Evolutionary conservation across 2,113 vertebrate species (phyloP), one percentile per base, ranked within the genome.

Genomic region (human (Homo sapiens)): DNA sequence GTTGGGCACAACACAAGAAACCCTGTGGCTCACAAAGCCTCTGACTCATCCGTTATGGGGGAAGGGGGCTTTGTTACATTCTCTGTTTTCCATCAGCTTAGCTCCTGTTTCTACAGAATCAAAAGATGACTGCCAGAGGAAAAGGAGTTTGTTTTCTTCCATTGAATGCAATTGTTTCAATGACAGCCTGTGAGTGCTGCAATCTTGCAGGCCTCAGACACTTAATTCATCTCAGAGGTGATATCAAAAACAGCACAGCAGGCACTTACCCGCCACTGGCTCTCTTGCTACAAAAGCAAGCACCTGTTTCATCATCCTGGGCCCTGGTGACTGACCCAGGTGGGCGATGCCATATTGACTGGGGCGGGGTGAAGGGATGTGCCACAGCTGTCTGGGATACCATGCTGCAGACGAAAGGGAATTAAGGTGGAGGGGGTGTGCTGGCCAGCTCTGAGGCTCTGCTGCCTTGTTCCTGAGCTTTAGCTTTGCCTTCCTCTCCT

Each of bases 71-170:
- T 38, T 23, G 8, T 17, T 3, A 0, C 61, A 92, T 90, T 64
- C 88, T 9, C 80, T 55, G 72, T 68, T 90, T 85, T 89, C 93
- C 17, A 32, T 81, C n/a, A 14, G 64, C 57, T 89, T 30, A 90
- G 45, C 48, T 73, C 82, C 95, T 96, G 61, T 97, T 92, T 97
- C 80, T 90, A 88, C 80, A n/a, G 96, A 89, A 89, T 93, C 95
- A 84, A 72, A 84, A 91, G 86, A 88, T 5, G 85, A 61, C 45
- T 40, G 89, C 82, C 5, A 86, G 43, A 9, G 80, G 82, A 93
- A 97, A 18, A 3, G 43, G 76, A 27, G 1, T 92, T 97, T 93
- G 17, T 94, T 97, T 95, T 66, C 96, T 96, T 84, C 86, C 57
- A 2, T 9, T 0, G 61, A 85, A 96, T 13, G 23, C n/a, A 8